These are phyloP conservation scores for Synergus umbraculus DNA, from an alignment of 2,888 invertebrate species.

Conservation along the genomic window DNA sequence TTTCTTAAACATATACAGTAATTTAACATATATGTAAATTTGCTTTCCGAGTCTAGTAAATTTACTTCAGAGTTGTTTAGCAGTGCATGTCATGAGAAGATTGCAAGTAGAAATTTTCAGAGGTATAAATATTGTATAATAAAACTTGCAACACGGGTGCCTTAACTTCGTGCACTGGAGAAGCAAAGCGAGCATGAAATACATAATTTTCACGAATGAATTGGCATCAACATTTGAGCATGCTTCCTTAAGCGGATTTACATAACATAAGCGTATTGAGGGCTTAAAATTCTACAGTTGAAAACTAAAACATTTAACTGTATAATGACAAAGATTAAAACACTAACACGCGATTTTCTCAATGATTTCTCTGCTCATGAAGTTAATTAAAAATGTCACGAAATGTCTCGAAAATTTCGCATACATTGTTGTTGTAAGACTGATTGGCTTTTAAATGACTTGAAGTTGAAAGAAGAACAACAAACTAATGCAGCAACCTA, in stretches of 20 bases:
- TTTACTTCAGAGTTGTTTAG: neutral
- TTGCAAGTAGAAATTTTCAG: neutral
- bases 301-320: too few species aligned
- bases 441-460: too few species aligned
- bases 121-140: neutral
- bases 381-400: too few species aligned
- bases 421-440: too few species aligned
- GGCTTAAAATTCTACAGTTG: neutral
- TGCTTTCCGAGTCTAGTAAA: neutral
- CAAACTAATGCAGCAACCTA: too few species aligned
- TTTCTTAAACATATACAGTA: neutral
- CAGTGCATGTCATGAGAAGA: neutral
- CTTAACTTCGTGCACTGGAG: neutral
- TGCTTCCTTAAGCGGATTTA: neutral
- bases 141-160: neutral
- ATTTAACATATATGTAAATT: neutral
- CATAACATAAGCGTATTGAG: neutral
- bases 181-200: neutral
- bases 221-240: neutral
- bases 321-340: too few species aligned
- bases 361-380: too few species aligned
- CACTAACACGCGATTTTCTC: too few species aligned
- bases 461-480: too few species aligned
- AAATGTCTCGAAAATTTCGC: too few species aligned
- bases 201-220: neutral